Conservation (phyloP, 2,113 vertebrate species). For the Actinemys pallida region DNA sequence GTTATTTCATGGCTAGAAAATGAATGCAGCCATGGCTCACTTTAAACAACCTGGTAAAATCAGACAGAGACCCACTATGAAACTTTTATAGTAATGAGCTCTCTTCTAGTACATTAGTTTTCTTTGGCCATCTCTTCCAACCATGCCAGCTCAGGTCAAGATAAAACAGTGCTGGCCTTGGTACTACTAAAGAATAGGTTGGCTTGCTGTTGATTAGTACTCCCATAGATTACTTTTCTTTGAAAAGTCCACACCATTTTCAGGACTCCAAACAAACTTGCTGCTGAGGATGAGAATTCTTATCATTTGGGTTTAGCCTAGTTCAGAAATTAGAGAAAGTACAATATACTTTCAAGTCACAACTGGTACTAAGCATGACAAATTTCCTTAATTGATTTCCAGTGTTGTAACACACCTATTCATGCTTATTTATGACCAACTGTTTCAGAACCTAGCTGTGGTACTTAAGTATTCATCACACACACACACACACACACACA, state of each 20-base stretch:
- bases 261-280: neutral
- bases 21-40: neutral
- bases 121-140: neutral
- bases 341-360: neutral
- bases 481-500: neutral
- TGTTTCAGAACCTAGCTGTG: constrained; percentile 54
- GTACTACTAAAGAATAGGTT: neutral
- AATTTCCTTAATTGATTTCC: constrained; percentile 65
- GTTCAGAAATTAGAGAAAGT: constrained; percentile 4
- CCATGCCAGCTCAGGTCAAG: neutral
- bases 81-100: neutral
- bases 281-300: neutral
- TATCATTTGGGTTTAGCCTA: neutral
- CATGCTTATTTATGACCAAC: constrained; percentile 72
- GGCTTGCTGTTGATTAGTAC: neutral
- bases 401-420: constrained; percentile 28
- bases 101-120: neutral
- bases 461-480: constrained; percentile 48
- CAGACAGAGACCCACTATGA: neutral
- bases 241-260: neutral
- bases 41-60: neutral
- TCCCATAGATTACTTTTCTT: neutral
- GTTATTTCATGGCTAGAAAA: neutral
- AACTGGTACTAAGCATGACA: constrained; percentile 38
- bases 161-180: neutral